Conservation (phyloP, 2,888 invertebrate species). For the Drosophila hamatofila region DNA sequence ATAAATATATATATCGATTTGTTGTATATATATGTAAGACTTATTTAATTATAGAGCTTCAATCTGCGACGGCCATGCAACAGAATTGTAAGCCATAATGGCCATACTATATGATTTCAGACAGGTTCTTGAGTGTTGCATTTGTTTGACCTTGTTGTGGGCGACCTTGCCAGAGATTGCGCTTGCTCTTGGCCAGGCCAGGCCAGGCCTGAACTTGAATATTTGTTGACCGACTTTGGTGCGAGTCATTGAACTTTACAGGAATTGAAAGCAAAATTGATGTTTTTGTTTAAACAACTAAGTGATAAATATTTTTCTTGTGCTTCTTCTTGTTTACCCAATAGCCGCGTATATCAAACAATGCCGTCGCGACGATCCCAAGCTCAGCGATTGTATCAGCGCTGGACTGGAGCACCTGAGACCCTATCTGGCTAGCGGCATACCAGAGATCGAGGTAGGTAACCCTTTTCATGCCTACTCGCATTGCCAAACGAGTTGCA, state of each 20-base stretch:
- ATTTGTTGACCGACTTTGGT: constrained; percentile 25
- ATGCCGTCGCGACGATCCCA: constrained; percentile 88
- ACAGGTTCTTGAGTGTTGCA: constrained; percentile 56
- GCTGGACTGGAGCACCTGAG: constrained; percentile 87
- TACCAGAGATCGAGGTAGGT: constrained; percentile 88
- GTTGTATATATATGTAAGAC: neutral
- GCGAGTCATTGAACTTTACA: constrained; percentile 71
- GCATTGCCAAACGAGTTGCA: constrained; percentile 51
- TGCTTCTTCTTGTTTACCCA: constrained; percentile 18
- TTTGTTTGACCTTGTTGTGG: constrained; percentile 28
- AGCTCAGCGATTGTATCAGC: constrained; percentile 87
- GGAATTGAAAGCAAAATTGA: constrained; percentile 34
- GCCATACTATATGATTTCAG: neutral
- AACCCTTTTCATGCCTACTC: constrained; percentile 19
- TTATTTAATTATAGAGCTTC: constrained; percentile 13
- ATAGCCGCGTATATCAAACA: constrained; percentile 87
- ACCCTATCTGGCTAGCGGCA: constrained; percentile 88
- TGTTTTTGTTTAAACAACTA: constrained; percentile 31
- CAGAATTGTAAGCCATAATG: constrained; percentile 36
- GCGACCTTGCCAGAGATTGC: constrained; percentile 50
- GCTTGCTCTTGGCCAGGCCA: constrained; percentile 38
- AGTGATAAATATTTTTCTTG: constrained; percentile 35
- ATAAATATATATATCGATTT: neutral
- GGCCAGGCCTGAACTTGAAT: constrained; percentile 40
- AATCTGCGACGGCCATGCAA: constrained; percentile 38